Evolutionary conservation across 2,113 vertebrate genomes (phyloP), one percentile per base, ranked within the genome.

Genomic region (Callipepla californica): DNA sequence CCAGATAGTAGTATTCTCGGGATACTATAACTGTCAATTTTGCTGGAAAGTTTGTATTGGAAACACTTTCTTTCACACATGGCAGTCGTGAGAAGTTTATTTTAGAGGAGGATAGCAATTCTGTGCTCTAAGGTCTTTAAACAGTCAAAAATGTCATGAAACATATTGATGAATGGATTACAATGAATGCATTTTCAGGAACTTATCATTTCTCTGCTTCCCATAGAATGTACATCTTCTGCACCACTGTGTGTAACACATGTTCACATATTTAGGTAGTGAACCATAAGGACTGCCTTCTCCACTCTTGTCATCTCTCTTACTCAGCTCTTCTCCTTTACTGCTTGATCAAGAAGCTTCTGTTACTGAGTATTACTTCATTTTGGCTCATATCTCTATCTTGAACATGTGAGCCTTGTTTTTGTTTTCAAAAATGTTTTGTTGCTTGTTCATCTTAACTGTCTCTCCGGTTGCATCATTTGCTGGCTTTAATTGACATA

Each of bases 371-470:
- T 76, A 70, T 85, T 86, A 92, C 87, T 94, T 96, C 68, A 68
- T n/a, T 90, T 95, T 96, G 90, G 91, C 82, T 90, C 84, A 25
- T 90, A 78, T 22, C 34, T 91, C 69, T 91, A 5, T 85, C 69
- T 84, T 85, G 51, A 90, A 87, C 21, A 20, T 81, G 80, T 80
- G 88, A 95, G 82, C 82, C 53, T 38, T 80, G 80, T 14, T 95
- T 95, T 93, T 92, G 36, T 88, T 82, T 92, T 85, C 62, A 36
- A 80, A 93, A 38, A 79, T 93, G 48, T 80, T 95, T 94, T 96
- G 75, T 94, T 96, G 87, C 95, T 95, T 87, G 50, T 87, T 92
- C 32, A 68, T 89, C 91, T 93, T 87, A 97, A 92, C 69, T 87
- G 61, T 42, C 51, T 93, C 84, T 85, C 85, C 68, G 85, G 26